Conservation (phyloP, 2,797 vertebrate species). For the Halcyon smyrnensis region DNA sequence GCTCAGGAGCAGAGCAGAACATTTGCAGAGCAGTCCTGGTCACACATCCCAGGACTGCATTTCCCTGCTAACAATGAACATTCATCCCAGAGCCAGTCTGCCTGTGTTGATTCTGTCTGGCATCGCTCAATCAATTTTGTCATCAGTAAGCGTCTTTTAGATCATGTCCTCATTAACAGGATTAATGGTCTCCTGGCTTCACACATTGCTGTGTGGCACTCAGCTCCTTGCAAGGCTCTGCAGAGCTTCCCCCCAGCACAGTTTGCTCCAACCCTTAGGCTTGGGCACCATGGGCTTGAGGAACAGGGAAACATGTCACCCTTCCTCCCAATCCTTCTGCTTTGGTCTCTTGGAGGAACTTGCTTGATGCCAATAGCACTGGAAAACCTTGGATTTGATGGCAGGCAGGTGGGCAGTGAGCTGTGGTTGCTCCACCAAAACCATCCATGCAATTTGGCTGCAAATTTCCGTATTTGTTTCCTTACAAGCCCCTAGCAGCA, state of each 20-base stretch:
- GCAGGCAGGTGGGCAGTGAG: background rate
- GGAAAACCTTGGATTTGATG: background rate
- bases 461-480: background rate
- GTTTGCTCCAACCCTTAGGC: background rate
- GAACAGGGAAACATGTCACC: accelerated
- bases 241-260: background rate
- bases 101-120: background rate
- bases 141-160: background rate
- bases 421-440: background rate
- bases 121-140: background rate
- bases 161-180: background rate
- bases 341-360: background rate
- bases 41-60: background rate
- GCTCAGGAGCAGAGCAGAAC: background rate
- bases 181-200: accelerated
- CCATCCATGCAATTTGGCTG: background rate
- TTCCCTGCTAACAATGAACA: background rate
- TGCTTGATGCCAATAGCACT: background rate
- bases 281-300: background rate
- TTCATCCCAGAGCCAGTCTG: background rate
- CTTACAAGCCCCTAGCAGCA: background rate
- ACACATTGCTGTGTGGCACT: background rate
- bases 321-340: background rate
- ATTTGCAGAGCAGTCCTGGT: background rate
- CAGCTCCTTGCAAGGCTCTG: background rate